Conservation (phyloP, 2,797 vertebrate genomes). For the Peromyscus attwateri region DNA sequence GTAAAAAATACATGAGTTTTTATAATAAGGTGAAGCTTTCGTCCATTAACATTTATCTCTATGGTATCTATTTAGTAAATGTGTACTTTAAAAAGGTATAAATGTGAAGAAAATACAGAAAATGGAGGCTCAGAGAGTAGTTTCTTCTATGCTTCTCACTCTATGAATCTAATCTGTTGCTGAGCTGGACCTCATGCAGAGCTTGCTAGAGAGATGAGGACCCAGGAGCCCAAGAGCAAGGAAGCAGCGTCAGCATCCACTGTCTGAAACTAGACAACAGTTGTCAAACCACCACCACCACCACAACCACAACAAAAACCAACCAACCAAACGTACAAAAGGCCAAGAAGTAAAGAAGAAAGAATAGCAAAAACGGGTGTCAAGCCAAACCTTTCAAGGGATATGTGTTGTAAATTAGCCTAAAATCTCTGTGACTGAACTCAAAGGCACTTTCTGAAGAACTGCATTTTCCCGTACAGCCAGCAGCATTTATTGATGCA, state of each 20-base stretch:
- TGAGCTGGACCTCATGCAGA: background rate
- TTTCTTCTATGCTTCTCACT: background rate
- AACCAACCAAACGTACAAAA: background rate
- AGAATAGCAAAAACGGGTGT: background rate
- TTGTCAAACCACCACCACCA: background rate
- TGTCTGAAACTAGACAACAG: background rate
- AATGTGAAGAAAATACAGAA: conserved; percentile 46
- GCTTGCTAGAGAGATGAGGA: conserved; percentile 10
- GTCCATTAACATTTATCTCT: background rate
- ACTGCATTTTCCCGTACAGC: background rate
- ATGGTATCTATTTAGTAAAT: conserved; percentile 49
- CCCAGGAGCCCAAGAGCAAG: background rate
- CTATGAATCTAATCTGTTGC: background rate
- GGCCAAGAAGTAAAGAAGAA: too few relatives aligned
- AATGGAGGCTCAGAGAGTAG: background rate
- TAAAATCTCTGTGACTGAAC: background rate
- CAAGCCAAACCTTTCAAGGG: background rate
- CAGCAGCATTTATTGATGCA: background rate
- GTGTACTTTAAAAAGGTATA: background rate
- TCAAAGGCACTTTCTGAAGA: conserved; percentile 62
- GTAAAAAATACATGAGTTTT: conserved; percentile 23
- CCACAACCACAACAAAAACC: background rate
- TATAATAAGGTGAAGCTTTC: conserved; percentile 20
- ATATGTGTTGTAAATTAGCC: conserved; percentile 5
- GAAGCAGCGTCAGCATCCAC: background rate